These are phyloP conservation scores for Gymnopithys bicolor DNA, from an alignment of 2,797 vertebrate genomes.

Conservation along the genomic window DNA sequence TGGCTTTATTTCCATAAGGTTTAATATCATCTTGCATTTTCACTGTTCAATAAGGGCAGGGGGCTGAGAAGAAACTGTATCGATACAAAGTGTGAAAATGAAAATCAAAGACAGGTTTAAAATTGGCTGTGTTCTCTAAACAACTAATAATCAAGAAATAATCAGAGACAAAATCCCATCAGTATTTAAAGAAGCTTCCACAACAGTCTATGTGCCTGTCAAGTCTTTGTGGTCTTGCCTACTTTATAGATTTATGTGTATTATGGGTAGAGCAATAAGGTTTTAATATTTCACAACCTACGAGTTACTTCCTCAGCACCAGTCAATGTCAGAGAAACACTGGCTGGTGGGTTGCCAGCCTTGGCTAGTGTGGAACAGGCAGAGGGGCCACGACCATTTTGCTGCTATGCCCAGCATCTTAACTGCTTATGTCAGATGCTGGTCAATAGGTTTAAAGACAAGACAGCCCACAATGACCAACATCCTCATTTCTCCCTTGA, in stretches of 20 bases:
- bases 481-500: neutral
- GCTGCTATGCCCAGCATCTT: neutral
- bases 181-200: neutral
- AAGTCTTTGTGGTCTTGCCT: neutral
- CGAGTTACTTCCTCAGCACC: neutral
- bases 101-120: neutral
- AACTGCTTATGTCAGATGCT: neutral
- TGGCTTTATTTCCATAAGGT: neutral
- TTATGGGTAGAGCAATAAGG: neutral
- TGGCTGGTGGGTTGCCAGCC: neutral
- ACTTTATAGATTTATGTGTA: neutral
- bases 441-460: neutral
- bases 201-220: neutral
- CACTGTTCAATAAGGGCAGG: neutral
- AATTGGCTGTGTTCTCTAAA: neutral
- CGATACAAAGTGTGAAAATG: neutral
- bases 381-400: neutral
- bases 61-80: neutral
- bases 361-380: neutral
- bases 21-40: neutral
- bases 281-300: neutral
- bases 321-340: neutral
- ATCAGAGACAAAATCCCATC: neutral
- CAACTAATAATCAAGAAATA: neutral
- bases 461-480: neutral